Evolutionary conservation across 2,888 invertebrate species (phyloP).

Genomic region (Atherix ibis): DNA sequence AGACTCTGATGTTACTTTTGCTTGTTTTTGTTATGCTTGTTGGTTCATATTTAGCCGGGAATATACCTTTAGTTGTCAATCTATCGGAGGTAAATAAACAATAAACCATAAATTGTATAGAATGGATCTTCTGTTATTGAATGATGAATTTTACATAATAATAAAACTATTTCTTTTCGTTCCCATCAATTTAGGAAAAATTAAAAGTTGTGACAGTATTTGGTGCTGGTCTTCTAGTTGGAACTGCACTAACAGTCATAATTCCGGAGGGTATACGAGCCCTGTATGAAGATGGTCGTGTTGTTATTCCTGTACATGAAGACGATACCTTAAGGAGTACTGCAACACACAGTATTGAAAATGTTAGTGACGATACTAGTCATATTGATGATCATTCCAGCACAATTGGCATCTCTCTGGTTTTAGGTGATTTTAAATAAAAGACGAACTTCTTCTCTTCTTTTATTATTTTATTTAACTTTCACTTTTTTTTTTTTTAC

Average conservation of each 20-base stretch:
- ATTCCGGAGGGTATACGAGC: conserved; percentile 97
- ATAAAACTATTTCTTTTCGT: conserved; percentile 15
- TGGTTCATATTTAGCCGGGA: conserved; percentile 90
- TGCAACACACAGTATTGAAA: not conserved
- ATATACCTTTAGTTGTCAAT: conserved; percentile 82
- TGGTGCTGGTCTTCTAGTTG: conserved; percentile 92
- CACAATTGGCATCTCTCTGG: conserved; percentile 77
- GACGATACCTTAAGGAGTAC: not conserved
- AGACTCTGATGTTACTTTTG: conserved; percentile 64
- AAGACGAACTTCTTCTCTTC: not conserved
- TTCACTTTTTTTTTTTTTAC: no score
- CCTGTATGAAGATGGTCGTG: conserved; percentile 37
- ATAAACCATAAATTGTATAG: not conserved
- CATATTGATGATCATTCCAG: conserved; percentile 21
- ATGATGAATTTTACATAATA: not conserved
- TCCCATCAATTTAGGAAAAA: conserved; percentile 55
- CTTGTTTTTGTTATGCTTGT: conserved; percentile 86
- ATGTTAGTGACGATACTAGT: not conserved
- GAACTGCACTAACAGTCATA: conserved; percentile 93
- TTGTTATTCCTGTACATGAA: not conserved
- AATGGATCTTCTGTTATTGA: not conserved
- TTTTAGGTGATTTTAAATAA: conserved; percentile 41
- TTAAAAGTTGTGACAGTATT: conserved; percentile 85
- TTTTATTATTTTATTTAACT: no score
- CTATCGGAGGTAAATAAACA: conserved; percentile 70